Evolutionary conservation across 2,113 vertebrate species (phyloP).

Genomic region (Triplophysa siluroides): DNA sequence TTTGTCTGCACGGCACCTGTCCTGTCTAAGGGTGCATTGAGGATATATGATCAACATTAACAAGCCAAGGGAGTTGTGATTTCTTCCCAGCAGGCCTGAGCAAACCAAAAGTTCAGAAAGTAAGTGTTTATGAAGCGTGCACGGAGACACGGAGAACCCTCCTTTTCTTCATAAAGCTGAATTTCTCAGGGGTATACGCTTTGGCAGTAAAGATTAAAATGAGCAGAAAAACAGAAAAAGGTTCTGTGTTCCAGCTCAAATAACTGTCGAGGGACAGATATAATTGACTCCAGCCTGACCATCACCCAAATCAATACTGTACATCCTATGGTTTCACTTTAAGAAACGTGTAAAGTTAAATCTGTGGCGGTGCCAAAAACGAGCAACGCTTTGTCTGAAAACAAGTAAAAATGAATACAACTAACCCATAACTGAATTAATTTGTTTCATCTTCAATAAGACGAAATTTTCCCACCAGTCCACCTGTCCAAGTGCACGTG

Average conservation of each 20-base stretch:
- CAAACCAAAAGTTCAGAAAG: conserved; percentile 55
- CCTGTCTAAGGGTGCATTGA: conserved; percentile 25
- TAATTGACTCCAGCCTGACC: conserved; percentile 24
- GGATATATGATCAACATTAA: conserved; percentile 52
- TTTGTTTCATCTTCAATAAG: conserved; percentile 1
- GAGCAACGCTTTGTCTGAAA: background rate
- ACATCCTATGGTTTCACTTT: background rate
- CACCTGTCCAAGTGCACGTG: too few relatives aligned
- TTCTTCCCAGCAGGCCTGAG: conserved; percentile 55
- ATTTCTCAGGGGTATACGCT: conserved; percentile 23
- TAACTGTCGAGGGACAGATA: conserved; percentile 21
- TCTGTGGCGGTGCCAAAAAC: background rate
- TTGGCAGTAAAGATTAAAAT: conserved; percentile 47
- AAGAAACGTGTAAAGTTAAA: background rate
- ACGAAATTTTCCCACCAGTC: background rate
- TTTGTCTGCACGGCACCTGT: conserved; percentile 12
- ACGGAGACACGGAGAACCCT: conserved; percentile 54
- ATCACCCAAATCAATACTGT: conserved; percentile 22
- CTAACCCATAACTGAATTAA: background rate
- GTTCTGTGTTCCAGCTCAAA: conserved; percentile 17
- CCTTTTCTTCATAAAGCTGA: conserved; percentile 32
- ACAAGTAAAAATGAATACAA: background rate
- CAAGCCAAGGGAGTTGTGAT: conserved; percentile 40
- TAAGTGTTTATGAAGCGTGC: conserved; percentile 60
- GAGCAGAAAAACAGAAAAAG: conserved; percentile 33